phyloP scores from a whole-genome alignment of 1,140 invertebrate genomes.

The Drosophila nebulosa region DNA sequence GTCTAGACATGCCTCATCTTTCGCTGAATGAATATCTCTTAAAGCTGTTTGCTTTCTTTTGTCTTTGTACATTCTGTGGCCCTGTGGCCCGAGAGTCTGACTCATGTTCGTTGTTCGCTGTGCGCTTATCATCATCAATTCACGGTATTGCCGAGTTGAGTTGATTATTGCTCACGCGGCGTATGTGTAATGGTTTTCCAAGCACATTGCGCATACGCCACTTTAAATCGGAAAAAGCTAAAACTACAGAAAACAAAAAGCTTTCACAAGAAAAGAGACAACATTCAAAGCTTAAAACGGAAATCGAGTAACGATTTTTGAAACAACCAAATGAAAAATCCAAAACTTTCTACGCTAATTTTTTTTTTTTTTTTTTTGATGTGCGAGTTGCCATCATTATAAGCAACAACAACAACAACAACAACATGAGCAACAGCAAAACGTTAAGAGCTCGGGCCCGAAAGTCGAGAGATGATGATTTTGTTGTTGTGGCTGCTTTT shows the following conservation, averaged over 20 bases:
- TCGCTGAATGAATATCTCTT: neutral
- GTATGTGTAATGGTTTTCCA: constrained; percentile 59
- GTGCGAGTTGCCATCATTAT: constrained; percentile 51
- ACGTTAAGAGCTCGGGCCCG: neutral
- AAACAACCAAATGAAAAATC: constrained; percentile 25
- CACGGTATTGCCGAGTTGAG: constrained; percentile 19
- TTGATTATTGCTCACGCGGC: constrained; percentile 48
- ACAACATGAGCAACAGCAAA: constrained; percentile 12
- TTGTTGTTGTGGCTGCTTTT: constrained; percentile 49
- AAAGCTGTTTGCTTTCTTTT: constrained; percentile 28
- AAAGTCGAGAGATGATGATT: constrained; percentile 3
- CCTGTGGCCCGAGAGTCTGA: constrained; percentile 29
- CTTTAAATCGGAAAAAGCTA: constrained; percentile 1
- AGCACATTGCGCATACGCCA: constrained; percentile 71
- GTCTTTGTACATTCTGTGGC: constrained; percentile 1
- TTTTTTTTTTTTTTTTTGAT: constrained; percentile 22
- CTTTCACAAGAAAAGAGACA: constrained; percentile 24
- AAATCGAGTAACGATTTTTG: constrained; percentile 28
- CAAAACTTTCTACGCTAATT: constrained; percentile 73
- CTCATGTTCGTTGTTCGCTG: constrained; percentile 28
- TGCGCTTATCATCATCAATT: constrained; percentile 41
- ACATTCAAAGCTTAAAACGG: constrained; percentile 28
- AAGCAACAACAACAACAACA: constrained; percentile 36
- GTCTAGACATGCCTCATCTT: constrained; percentile 40
- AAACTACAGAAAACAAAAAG: constrained; percentile 4